Percentiles rank a stretch among this genome's conserved stretches.
These are phyloP conservation scores for Drosophila ananassae DNA, from an alignment of 1,140 invertebrate genomes.

Conservation along the genomic window DNA sequence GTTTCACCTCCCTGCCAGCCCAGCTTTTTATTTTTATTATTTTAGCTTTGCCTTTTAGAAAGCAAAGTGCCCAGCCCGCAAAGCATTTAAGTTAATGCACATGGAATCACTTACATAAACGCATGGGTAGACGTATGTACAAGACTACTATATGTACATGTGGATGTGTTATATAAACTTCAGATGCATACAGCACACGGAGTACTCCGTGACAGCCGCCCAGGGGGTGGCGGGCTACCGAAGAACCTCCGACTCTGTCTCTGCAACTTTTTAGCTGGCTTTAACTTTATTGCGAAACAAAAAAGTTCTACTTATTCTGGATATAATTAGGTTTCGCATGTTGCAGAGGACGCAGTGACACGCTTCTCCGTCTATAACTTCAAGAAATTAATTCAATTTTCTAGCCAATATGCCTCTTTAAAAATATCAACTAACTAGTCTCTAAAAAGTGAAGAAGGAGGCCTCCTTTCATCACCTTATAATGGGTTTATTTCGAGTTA, in stretches of 20 bases:
- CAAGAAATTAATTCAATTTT: neutral
- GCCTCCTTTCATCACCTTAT: neutral
- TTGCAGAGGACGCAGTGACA: neutral
- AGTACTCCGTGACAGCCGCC: constrained; percentile 4
- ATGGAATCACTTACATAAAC: constrained; percentile 50
- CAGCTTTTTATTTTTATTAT: constrained; percentile 25
- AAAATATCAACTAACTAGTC: no score
- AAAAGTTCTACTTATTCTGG: neutral
- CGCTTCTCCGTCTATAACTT: neutral
- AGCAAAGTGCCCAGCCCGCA: constrained; percentile 77
- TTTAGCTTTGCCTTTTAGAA: constrained; percentile 64
- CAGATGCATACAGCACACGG: constrained; percentile 48
- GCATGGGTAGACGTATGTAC: constrained; percentile 6
- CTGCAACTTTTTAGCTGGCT: constrained; percentile 47
- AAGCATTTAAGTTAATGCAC: constrained; percentile 81
- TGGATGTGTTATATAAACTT: constrained; percentile 27
- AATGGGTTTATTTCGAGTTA: neutral
- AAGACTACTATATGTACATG: neutral
- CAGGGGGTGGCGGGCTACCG: no score
- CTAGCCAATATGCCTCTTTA: no score
- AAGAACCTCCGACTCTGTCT: neutral
- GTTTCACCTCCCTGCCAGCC: constrained; percentile 28
- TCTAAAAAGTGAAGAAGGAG: no score
- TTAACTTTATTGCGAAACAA: constrained; percentile 32
- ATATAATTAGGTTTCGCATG: constrained; percentile 13